Evolutionary conservation across 2,888 invertebrate species (phyloP), one percentile per base, ranked within the genome.

Genomic region (Melitaea athalia): DNA sequence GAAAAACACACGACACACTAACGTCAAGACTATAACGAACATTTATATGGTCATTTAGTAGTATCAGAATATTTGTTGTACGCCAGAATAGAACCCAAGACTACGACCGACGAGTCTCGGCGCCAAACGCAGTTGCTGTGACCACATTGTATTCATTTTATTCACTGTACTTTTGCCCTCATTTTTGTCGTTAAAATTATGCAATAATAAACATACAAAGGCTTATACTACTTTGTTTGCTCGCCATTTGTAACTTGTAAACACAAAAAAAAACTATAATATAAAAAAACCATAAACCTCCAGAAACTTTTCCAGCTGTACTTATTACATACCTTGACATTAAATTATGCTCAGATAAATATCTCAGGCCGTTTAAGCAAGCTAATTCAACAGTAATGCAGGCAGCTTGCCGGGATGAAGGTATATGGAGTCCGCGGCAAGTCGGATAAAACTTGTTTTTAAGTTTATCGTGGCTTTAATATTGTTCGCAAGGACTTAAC

Each of bases 381-480:
- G 82, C 81, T 87, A 88, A 88, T 88, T 85, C 84, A 80, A 79
- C 87, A 79, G 86, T 84, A 87, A 80, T 84, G 87, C 85, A 87
- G 68, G 83, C 84, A 86, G 82, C 85, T 87, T 85, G 84, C 80
- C 75, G 78, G 80, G 84, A 78, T 77, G 73, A 77, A 79, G 79
- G 78, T 78, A 75, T 83, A 85, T 80, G 80, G 81, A 85, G 81
- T 85, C 80, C 83, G 83, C 82, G 85, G 87, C 81, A 85, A 88
- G 85, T 83, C 81, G 87, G 90, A 90, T 91, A 91, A 85, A 90
- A 90, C 87, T 90, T 89, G 89, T 91, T 91, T 90, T 89, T 89
- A 89, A 91, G 89, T 90, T 91, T 89, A 91, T 88, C 87, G 86
- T 83, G 79, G 88, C 86, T 89, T 88, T 91, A 90, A 90, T 89